phyloP scores from a whole-genome alignment of 1,140 invertebrate species.

The Uloborus diversus region DNA sequence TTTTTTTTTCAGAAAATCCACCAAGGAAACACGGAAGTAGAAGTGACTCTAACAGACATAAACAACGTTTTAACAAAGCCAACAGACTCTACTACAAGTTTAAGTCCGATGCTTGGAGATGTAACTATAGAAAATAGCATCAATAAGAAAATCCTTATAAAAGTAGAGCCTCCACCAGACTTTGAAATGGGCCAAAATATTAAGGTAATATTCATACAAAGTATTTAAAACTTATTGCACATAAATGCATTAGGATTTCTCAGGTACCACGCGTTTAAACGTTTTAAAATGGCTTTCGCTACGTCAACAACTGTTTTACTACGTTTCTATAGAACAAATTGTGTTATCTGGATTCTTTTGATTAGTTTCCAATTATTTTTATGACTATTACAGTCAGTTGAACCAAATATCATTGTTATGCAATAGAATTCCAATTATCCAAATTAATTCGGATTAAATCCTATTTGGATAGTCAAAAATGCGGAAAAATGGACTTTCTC shows the following conservation, averaged over 20 bases:
- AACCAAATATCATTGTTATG: no score
- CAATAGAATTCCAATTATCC: no score
- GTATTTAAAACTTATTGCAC: not conserved
- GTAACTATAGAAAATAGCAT: constrained; percentile 23
- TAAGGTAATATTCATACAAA: not conserved
- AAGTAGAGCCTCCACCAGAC: constrained; percentile 42
- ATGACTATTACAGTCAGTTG: no score
- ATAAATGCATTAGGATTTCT: not conserved
- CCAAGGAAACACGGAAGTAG: constrained; percentile 31
- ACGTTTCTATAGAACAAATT: not conserved
- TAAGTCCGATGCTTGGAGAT: constrained; percentile 25
- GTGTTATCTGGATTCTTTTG: not conserved
- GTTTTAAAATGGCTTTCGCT: not conserved
- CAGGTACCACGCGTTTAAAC: not conserved
- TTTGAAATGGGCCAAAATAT: not conserved
- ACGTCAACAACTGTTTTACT: not conserved
- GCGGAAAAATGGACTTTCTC: no score
- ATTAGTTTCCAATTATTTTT: not conserved
- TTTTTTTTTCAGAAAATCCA: constrained; percentile 10
- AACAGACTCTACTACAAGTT: not conserved
- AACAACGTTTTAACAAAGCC: not conserved
- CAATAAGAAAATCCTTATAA: constrained; percentile 45
- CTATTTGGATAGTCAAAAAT: no score
- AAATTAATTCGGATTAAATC: no score
- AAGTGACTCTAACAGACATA: constrained; percentile 35